These are phyloP conservation scores for Dreissena rostriformis DNA, from an alignment of 1,140 invertebrate genomes.

Conservation along the genomic window DNA sequence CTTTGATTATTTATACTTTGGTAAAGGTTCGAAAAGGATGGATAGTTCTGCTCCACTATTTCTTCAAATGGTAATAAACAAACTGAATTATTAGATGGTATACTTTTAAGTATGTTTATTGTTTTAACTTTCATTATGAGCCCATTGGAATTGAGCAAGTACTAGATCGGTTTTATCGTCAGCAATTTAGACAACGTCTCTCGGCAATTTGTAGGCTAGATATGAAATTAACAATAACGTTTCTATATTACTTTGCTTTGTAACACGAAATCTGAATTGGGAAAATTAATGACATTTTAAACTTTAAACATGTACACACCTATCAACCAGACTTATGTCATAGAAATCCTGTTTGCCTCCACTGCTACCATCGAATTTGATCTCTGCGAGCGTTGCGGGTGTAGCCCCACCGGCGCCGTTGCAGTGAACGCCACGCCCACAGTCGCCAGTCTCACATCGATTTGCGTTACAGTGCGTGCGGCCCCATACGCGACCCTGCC, in stretches of 20 bases:
- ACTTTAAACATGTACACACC: slow-evolving; percentile 42
- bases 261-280: background rate
- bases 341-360: slow-evolving; percentile 78
- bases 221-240: background rate
- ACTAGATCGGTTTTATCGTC: too few species aligned
- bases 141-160: too few species aligned
- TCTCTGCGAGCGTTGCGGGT: slow-evolving; percentile 80
- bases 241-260: background rate
- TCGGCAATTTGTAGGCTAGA: background rate
- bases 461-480: slow-evolving; percentile 78
- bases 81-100: background rate
- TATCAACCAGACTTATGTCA: slow-evolving; percentile 82
- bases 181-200: background rate
- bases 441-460: slow-evolving; percentile 80
- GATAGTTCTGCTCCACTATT: too few species aligned
- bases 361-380: slow-evolving; percentile 76
- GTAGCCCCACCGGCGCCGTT: slow-evolving; percentile 80
- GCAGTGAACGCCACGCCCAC: slow-evolving; percentile 77
- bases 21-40: too few species aligned
- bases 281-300: background rate
- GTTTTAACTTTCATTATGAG: too few species aligned
- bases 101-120: background rate
- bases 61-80: background rate
- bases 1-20: too few species aligned
- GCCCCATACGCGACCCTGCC: slow-evolving; percentile 79